These are phyloP conservation scores for Orchestes rusci DNA, from an alignment of 2,888 invertebrate species.

Conservation along the genomic window DNA sequence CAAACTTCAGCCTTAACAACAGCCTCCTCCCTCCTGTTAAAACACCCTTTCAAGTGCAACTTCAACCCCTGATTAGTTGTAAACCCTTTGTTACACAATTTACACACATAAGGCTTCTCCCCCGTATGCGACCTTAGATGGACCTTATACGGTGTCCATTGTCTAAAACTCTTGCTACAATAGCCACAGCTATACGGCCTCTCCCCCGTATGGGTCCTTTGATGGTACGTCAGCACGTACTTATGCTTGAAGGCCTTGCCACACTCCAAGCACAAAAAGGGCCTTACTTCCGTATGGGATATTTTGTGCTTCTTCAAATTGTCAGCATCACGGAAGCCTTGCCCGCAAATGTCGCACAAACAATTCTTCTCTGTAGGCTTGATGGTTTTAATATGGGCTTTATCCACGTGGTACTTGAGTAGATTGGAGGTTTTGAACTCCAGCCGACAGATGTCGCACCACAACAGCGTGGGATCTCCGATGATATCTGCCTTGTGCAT, in stretches of 20 bases:
- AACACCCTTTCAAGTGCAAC: conserved; percentile 19
- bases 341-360: conserved; percentile 32
- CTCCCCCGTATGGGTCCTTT: conserved; percentile 51
- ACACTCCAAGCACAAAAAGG: conserved; percentile 46
- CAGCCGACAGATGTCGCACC: conserved; percentile 16
- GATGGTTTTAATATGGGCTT: conserved; percentile 15
- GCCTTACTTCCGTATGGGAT: conserved; percentile 42
- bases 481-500: conserved; percentile 18
- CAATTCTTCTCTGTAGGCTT: conserved; percentile 15
- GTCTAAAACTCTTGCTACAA: conserved; percentile 42
- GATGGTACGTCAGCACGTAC: conserved; percentile 36
- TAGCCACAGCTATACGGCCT: conserved; percentile 47
- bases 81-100: conserved; percentile 24
- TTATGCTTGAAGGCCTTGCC: conserved; percentile 22
- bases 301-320: conserved; percentile 29
- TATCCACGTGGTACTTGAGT: conserved; percentile 17
- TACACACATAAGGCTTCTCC: conserved; percentile 31
- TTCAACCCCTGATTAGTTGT: conserved; percentile 24
- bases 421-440: conserved; percentile 18
- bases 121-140: conserved; percentile 33
- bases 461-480: conserved; percentile 10
- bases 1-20: too few species aligned
- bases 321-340: conserved; percentile 23
- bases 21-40: conserved; percentile 9
- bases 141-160: conserved; percentile 31